Conservation (phyloP, 2,113 vertebrate species). For the Macquaria australasica region DNA sequence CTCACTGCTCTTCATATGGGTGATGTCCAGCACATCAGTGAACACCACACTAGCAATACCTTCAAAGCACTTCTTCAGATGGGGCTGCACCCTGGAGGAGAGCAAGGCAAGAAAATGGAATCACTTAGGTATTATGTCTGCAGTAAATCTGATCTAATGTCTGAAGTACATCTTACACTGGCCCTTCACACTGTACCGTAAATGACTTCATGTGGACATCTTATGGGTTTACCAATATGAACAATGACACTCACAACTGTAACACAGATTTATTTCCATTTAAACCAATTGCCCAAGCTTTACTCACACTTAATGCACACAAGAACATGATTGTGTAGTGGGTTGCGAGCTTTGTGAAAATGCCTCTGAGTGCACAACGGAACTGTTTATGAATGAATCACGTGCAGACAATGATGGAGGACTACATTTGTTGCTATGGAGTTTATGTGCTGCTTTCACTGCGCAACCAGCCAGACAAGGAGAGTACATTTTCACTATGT, state of each 20-base stretch:
- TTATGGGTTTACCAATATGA: not conserved
- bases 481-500: not conserved
- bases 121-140: not conserved
- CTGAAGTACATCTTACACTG: not conserved
- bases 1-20: conserved; percentile 92
- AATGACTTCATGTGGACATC: not conserved
- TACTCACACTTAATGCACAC: not conserved
- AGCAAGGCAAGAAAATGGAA: conserved; percentile 4
- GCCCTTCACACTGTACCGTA: not conserved
- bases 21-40: conserved; percentile 90
- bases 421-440: not conserved
- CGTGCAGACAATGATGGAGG: not conserved
- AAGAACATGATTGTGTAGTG: not conserved
- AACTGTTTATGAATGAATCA: not conserved
- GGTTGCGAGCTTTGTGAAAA: not conserved
- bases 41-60: conserved; percentile 91
- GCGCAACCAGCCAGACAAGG: not conserved
- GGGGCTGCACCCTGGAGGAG: conserved; percentile 88
- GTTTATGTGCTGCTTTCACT: not conserved
- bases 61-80: conserved; percentile 95
- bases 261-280: not conserved
- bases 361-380: not conserved
- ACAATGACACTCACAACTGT: not conserved
- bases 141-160: conserved; percentile 3
- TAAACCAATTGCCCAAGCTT: not conserved